Evolutionary conservation across 2,888 invertebrate species (phyloP), one percentile per base, ranked within the genome.

Genomic region (Hemaris fuciformis): DNA sequence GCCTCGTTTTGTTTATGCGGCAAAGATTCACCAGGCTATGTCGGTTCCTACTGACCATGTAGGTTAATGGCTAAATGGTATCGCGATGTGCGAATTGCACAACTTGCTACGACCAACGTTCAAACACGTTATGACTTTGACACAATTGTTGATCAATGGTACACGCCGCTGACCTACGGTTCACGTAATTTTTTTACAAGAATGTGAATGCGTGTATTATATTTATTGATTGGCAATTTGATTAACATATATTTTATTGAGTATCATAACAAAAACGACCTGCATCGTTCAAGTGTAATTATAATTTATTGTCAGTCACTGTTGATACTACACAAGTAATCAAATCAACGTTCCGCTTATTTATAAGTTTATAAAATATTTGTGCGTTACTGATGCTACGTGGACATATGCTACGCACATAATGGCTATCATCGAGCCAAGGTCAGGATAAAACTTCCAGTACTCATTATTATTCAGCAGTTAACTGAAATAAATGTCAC

Each of bases 71-170:
- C 15, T 48, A 48, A 53, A 31, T 20, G 61, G 63, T 66, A 64
- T 68, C 66, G 70, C 71, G 79, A 79, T 77, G 81, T 76, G 83
- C 77, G 69, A 81, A 80, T 89, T 89, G 83, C 85, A 80, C 84
- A 87, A 85, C 75, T 64, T 41, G 43, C 42, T 56, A 43, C 65
- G 64, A 76, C 74, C 83, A 78, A 81, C 88, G 84, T 82, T 86
- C 80, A 83, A 82, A 82, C 85, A 85, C 85, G 82, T 88, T 81
- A 84, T 86, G 91, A 86, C 91, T 89, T 90, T 91, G 91, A 91
- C 91, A 90, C 82, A 85, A 85, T 89, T 91, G 73, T 67, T 74
- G 80, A 84, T 87, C 85, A 87, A 86, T 85, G 83, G 79, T n/a
- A 79, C 81, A 80, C 71, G 72, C 71, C 71, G 70, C 66, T 73